Conservation (phyloP, 2,888 invertebrate genomes). For the Spisula solida region DNA sequence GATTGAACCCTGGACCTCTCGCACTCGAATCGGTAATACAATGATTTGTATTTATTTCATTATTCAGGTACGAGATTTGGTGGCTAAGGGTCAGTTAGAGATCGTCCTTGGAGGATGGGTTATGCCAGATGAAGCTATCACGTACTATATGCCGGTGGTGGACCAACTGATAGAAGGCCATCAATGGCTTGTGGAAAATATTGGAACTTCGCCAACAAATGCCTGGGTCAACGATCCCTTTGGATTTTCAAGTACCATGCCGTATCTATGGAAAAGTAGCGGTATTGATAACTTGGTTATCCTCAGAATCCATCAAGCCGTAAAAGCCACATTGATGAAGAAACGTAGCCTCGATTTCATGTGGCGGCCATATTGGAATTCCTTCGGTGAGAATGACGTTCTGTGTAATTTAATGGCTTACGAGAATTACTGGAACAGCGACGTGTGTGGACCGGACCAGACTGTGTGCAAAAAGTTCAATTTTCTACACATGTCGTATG, state of each 20-base stretch:
- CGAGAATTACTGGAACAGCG: conserved; percentile 98
- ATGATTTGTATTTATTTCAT: not conserved
- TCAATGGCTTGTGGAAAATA: conserved; percentile 85
- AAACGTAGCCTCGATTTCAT: conserved; percentile 94
- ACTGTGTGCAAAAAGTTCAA: conserved; percentile 89
- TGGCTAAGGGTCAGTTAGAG: conserved; percentile 85
- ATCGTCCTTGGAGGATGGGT: conserved; percentile 87
- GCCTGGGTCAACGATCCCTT: conserved; percentile 87
- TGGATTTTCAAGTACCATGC: conserved; percentile 86
- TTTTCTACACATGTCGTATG: conserved; percentile 91
- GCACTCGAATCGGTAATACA: too few species aligned
- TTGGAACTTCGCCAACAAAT: conserved; percentile 88
- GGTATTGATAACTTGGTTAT: conserved; percentile 86
- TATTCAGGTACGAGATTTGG: conserved; percentile 78
- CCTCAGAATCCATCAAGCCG: conserved; percentile 90
- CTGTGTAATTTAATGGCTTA: conserved; percentile 98
- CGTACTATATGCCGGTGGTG: conserved; percentile 84
- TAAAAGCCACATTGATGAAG: conserved; percentile 94
- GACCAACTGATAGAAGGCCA: conserved; percentile 87
- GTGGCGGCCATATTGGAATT: conserved; percentile 93
- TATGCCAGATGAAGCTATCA: conserved; percentile 86
- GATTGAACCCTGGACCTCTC: too few species aligned
- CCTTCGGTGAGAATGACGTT: conserved; percentile 88
- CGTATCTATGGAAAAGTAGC: conserved; percentile 85
- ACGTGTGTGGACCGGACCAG: conserved; percentile 98